Conservation (phyloP, 2,888 invertebrate species). For the Baccha elongata region DNA sequence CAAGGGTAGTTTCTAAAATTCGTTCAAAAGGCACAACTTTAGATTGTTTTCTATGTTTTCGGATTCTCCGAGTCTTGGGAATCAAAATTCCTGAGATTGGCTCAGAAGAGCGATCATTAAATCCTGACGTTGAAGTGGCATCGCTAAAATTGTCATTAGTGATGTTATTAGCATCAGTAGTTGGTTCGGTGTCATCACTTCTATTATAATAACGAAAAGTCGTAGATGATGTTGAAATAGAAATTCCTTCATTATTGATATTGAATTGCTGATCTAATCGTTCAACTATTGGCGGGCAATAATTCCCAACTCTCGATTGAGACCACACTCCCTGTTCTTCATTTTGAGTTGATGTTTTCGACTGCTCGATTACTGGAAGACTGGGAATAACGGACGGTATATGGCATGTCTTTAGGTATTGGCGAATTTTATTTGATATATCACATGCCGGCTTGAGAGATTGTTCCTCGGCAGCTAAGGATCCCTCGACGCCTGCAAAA, state of each 20-base stretch:
- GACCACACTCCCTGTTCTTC: background rate
- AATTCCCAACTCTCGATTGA: too few species aligned
- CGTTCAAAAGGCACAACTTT: background rate
- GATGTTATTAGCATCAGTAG: background rate
- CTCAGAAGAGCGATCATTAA: too few species aligned
- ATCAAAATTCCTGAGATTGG: background rate
- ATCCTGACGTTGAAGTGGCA: background rate
- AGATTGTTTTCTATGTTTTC: background rate
- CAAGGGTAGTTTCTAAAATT: conserved; percentile 2
- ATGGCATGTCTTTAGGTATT: background rate
- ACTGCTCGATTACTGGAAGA: background rate
- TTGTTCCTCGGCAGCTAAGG: conserved; percentile 4
- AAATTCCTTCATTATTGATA: background rate
- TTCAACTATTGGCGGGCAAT: background rate
- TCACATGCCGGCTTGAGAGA: conserved; percentile 8
- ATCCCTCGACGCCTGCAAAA: conserved; percentile 22
- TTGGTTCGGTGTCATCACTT: background rate
- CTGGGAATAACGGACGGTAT: background rate
- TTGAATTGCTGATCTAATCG: background rate
- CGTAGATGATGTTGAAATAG: background rate
- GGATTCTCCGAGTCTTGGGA: background rate
- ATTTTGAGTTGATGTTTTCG: background rate
- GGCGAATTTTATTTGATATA: conserved; percentile 14
- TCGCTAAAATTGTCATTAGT: background rate
- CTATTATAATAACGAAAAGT: background rate